These are phyloP conservation scores for Spialia ferax DNA, from an alignment of 2,888 invertebrate species.

Conservation along the genomic window DNA sequence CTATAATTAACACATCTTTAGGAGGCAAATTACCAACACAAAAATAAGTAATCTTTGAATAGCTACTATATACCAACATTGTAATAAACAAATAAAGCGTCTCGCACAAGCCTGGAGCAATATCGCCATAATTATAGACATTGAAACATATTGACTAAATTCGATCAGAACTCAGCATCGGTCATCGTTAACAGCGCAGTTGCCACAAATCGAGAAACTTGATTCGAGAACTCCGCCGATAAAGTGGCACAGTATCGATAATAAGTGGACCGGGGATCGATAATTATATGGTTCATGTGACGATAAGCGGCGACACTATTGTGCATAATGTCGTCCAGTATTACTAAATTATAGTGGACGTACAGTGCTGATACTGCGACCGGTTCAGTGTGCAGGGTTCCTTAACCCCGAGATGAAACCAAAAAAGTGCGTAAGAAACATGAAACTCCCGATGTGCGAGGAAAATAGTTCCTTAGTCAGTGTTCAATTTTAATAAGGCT, in stretches of 20 bases:
- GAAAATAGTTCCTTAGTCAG: not conserved
- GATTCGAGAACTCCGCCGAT: slow-evolving; percentile 58
- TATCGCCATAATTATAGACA: slow-evolving; percentile 1
- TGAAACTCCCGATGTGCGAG: not conserved
- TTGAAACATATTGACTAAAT: slow-evolving; percentile 58
- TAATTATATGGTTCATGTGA: slow-evolving; percentile 75
- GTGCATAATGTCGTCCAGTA: slow-evolving; percentile 77
- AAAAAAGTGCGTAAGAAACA: not conserved
- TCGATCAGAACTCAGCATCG: slow-evolving; percentile 61
- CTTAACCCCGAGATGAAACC: slow-evolving; percentile 15
- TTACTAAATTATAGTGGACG: slow-evolving; percentile 73
- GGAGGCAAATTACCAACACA: not conserved
- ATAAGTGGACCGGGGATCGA: slow-evolving; percentile 64
- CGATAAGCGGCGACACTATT: slow-evolving; percentile 77
- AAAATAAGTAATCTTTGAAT: slow-evolving; percentile 2
- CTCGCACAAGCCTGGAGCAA: slow-evolving; percentile 38
- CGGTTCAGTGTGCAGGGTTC: slow-evolving; percentile 52
- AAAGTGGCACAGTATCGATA: slow-evolving; percentile 67
- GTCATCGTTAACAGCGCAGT: slow-evolving; percentile 68
- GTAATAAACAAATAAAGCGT: slow-evolving; percentile 62
- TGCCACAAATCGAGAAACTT: slow-evolving; percentile 72
- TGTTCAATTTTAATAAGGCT: not conserved
- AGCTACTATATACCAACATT: not conserved
- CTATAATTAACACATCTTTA: not conserved
- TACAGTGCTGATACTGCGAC: slow-evolving; percentile 52